These are phyloP conservation scores for Pangasius larnaudii DNA, from an alignment of 2,797 vertebrate genomes.

Conservation along the genomic window DNA sequence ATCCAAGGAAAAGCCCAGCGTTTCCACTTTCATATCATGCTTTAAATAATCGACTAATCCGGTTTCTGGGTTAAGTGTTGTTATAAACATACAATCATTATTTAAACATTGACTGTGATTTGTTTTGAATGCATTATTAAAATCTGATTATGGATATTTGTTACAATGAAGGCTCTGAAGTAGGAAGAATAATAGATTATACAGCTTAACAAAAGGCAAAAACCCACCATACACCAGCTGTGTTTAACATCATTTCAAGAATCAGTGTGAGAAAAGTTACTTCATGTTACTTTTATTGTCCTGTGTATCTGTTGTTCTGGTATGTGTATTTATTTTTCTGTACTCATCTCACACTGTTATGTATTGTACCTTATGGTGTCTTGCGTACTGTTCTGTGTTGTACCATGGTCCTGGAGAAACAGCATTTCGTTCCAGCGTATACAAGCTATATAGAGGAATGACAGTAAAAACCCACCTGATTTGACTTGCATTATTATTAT, in stretches of 20 bases:
- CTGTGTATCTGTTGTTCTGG: too few relatives aligned
- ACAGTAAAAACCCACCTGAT: too few relatives aligned
- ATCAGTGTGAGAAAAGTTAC: not conserved
- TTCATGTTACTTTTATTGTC: not conserved
- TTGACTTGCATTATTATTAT: not conserved
- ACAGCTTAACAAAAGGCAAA: not conserved
- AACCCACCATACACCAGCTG: not conserved
- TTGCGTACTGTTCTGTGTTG: too few relatives aligned
- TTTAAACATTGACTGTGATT: not conserved
- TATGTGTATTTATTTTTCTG: too few relatives aligned
- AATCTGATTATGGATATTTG: not conserved
- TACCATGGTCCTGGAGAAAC: too few relatives aligned
- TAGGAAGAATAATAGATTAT: not conserved
- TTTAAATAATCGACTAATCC: not conserved
- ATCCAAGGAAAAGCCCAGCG: not conserved
- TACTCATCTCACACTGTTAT: too few relatives aligned
- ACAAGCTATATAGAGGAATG: too few relatives aligned
- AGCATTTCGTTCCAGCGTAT: too few relatives aligned
- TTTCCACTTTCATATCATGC: slow-evolving; percentile 2
- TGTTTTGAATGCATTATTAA: not conserved
- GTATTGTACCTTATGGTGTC: too few relatives aligned
- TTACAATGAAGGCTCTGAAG: not conserved
- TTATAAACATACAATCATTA: not conserved
- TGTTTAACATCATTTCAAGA: not conserved
- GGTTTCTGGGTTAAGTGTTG: not conserved